Evolutionary conservation across 37 sponge, comb jelly and placozoan species (phyloP).

Genomic region (Geodia barretti): DNA sequence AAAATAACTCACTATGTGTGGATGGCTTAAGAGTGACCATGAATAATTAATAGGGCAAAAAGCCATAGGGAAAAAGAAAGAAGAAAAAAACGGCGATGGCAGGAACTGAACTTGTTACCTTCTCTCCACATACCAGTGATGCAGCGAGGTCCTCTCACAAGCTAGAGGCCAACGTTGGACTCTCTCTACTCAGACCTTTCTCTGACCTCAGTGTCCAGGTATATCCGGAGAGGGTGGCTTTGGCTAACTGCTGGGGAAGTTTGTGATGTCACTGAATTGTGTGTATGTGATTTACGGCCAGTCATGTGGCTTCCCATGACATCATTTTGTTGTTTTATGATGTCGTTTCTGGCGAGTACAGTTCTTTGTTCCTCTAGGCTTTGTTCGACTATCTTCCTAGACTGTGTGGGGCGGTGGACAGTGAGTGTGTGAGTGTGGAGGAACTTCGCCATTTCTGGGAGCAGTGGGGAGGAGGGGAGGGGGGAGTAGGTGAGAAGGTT

Average conservation of each 20-base stretch:
- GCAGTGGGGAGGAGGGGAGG: slow-evolving; percentile 1
- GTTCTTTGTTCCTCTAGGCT: slow-evolving; percentile 14
- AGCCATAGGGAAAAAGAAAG: too few species aligned
- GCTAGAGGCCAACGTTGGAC: slow-evolving; percentile 58
- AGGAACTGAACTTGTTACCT: too few species aligned
- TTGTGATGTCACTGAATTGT: too few species aligned
- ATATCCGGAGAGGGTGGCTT: neutral
- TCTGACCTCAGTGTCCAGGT: slow-evolving; percentile 81
- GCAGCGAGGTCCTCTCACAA: slow-evolving; percentile 47
- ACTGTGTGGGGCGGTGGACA: slow-evolving; percentile 38
- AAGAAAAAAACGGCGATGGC: too few species aligned
- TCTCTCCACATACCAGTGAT: too few species aligned
- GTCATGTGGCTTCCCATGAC: neutral
- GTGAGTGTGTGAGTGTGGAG: slow-evolving; percentile 55
- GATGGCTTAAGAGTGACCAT: too few species aligned
- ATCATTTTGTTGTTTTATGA: too few species aligned
- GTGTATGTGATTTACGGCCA: neutral
- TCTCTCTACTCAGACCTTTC: slow-evolving; percentile 21
- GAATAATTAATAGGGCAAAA: too few species aligned
- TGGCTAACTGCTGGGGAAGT: too few species aligned
- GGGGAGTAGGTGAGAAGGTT: neutral
- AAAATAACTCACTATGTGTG: too few species aligned
- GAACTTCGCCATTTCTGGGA: slow-evolving; percentile 27
- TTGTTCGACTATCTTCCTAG: slow-evolving; percentile 64
- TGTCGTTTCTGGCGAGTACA: too few species aligned